phyloP scores from a whole-genome alignment of 2,797 vertebrate genomes.

The Phalloptychus januarius region DNA sequence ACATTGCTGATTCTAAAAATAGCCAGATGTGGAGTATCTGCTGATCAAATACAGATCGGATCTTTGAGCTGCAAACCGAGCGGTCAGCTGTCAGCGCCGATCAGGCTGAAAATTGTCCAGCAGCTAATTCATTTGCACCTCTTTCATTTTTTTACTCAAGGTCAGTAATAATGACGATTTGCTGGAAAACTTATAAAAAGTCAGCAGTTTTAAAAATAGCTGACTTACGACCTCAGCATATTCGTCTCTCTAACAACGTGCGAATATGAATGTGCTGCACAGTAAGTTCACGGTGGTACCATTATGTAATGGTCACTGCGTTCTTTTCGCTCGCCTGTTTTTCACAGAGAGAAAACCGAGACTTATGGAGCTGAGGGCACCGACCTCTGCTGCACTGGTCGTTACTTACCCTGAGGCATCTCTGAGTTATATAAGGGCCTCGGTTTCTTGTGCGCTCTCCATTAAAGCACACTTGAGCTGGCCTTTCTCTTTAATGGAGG shows the following conservation, averaged over 20 bases:
- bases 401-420: constrained; percentile 65
- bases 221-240: background rate
- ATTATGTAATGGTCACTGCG: constrained; percentile 16
- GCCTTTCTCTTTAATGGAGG: constrained; percentile 58
- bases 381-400: constrained; percentile 41
- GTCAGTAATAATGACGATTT: background rate
- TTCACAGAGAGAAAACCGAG: constrained; percentile 32
- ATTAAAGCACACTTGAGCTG: constrained; percentile 70
- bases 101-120: background rate
- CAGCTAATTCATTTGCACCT: background rate
- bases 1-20: background rate
- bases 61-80: background rate
- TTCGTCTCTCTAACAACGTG: background rate
- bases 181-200: background rate
- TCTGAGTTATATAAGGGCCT: constrained; percentile 75
- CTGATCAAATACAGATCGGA: no score
- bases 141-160: background rate
- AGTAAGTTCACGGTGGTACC: constrained; percentile 5
- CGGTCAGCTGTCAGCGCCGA: background rate
- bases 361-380: constrained; percentile 42
- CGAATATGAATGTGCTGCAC: background rate
- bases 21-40: background rate
- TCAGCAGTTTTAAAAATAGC: background rate
- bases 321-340: constrained; percentile 40
- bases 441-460: constrained; percentile 62